Evolutionary conservation across 2,888 invertebrate species (phyloP), one percentile per base, ranked within the genome.

Genomic region (Cheilosia vulpina): DNA sequence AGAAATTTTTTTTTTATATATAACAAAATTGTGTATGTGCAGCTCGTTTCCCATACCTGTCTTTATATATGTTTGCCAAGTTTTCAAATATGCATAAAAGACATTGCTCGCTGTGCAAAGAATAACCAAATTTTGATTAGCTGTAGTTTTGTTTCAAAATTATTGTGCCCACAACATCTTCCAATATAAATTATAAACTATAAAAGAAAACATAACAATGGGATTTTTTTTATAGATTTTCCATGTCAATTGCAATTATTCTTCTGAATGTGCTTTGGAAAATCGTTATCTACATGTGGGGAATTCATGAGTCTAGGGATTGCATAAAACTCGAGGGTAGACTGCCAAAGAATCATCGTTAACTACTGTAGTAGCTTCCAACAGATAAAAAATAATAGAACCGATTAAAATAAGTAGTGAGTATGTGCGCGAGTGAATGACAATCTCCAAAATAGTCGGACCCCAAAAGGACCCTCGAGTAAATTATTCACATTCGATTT

Each of bases 221-320:
- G 19, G 21, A 47, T 21, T 31, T 38, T 52, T 45, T 45, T 19
- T 19, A 17, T 65, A 52, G 52, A 65, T 55, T 68, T 68, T 68
- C 19, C 53, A 38, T 41, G 13, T 13, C 15, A 45, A 68, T 55
- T 43, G 31, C 45, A 45, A 31, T 34, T 19, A 11, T 0, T 55
- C 4, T 31, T 55, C 4, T 31, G 41, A 2, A 9, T 43, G 27
- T 27, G 24, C 19, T 15, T 69, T 43, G 45, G 11, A 68, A 68
- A 69, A 69, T 69, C 45, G 43, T 55, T 68, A 38, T 38, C 38
- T 38, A 55, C 41, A 68, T 55, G 55, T 43, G 53, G 6, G 53
- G 6, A 24, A 9, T 68, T 55, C 52, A 38, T 19, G 34, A 4
- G 31, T 19, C 41, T 21, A 6, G 41, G 27, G 43, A 52, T 52